These are phyloP conservation scores for Ceyx cyanopectus DNA, from an alignment of 2,113 vertebrate species.

Conservation along the genomic window DNA sequence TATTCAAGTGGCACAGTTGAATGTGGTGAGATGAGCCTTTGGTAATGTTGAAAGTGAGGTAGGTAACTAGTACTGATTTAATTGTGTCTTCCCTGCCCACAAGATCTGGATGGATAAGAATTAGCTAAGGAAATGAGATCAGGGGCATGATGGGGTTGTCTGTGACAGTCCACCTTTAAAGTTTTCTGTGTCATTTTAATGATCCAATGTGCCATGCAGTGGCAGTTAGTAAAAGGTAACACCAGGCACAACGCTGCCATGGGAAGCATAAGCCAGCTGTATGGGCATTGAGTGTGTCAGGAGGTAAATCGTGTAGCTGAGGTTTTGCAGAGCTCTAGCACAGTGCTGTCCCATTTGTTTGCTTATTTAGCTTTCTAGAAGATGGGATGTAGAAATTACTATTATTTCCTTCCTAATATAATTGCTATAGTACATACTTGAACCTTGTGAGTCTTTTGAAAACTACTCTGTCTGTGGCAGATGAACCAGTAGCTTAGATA, in stretches of 20 bases:
- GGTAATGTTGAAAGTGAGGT: not conserved
- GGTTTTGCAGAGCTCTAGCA: not conserved
- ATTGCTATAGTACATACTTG: not conserved
- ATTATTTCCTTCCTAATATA: not conserved
- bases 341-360: not conserved
- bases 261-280: not conserved
- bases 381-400: not conserved
- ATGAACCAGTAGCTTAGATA: not conserved
- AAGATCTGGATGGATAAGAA: not conserved
- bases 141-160: rapidly evolving
- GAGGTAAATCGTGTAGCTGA: not conserved
- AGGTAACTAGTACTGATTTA: not conserved
- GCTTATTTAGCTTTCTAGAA: not conserved
- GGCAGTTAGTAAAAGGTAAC: not conserved
- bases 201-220: not conserved
- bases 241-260: not conserved
- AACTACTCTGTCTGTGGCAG: not conserved
- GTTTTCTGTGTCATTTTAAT: not conserved
- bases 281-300: not conserved
- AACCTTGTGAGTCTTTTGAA: not conserved
- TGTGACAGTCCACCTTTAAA: not conserved
- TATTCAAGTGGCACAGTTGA: not conserved
- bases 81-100: not conserved
- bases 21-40: not conserved
- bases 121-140: not conserved